A percentile compares a stretch with the other conserved stretches of the same genome.
phyloP scores from a whole-genome alignment of 64 coral and sea anemone species.

The Montipora cactus region DNA sequence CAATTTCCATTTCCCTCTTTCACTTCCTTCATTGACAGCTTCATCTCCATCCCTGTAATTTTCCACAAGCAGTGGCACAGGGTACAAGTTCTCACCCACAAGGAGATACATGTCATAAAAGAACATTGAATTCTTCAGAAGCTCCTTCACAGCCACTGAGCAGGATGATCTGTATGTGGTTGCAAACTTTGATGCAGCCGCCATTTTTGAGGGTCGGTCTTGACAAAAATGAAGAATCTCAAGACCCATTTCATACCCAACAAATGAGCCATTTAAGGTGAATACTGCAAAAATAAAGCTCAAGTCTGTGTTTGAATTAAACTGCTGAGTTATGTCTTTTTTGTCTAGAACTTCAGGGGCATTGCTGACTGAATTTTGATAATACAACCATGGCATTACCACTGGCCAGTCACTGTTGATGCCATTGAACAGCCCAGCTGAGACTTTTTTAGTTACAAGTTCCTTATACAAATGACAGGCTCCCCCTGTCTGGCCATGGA shows the following conservation, averaged over 20 bases:
- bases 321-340: constrained; percentile 73
- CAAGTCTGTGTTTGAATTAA: constrained; percentile 61
- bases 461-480: constrained; percentile 72
- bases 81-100: constrained; percentile 58
- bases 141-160: constrained; percentile 61
- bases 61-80: constrained; percentile 87
- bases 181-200: constrained; percentile 89
- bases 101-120: constrained; percentile 90
- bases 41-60: constrained; percentile 67
- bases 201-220: constrained; percentile 85
- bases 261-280: constrained; percentile 85
- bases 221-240: constrained; percentile 73
- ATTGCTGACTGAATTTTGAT: constrained; percentile 37
- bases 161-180: constrained; percentile 89
- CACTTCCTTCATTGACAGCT: constrained; percentile 71
- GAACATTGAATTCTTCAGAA: constrained; percentile 67
- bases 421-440: background rate
- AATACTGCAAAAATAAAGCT: constrained; percentile 73
- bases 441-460: constrained; percentile 29
- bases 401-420: constrained; percentile 79
- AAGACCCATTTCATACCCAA: constrained; percentile 71
- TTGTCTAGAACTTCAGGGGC: constrained; percentile 64
- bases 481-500: background rate
- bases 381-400: constrained; percentile 96
- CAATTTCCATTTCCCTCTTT: constrained; percentile 77